Conservation (phyloP, 2,888 invertebrate species). For the Cynaeus angustus region DNA sequence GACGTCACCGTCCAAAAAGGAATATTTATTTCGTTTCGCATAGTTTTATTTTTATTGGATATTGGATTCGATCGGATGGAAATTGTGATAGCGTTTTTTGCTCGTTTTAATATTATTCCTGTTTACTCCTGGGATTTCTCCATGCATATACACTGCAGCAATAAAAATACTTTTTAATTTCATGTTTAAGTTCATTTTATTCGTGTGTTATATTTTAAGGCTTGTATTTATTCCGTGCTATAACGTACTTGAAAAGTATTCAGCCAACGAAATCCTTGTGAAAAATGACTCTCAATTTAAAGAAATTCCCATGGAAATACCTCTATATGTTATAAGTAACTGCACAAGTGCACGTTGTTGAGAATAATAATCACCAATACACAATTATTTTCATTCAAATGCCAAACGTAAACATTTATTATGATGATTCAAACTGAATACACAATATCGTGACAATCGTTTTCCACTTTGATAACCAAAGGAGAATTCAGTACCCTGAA, state of each 20-base stretch:
- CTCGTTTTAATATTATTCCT: conserved; percentile 64
- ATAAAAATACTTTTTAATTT: conserved; percentile 63
- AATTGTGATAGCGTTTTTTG: conserved; percentile 64
- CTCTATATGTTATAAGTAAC: conserved; percentile 65
- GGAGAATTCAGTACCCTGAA: conserved; percentile 22
- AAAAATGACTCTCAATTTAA: conserved; percentile 41
- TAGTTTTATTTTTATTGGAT: conserved; percentile 69
- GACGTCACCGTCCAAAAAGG: conserved; percentile 64
- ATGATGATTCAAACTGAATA: conserved; percentile 60
- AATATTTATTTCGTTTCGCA: conserved; percentile 69
- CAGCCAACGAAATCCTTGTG: neutral
- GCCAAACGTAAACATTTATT: conserved; percentile 63
- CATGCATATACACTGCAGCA: conserved; percentile 59
- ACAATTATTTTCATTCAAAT: conserved; percentile 63
- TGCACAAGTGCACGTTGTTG: conserved; percentile 59
- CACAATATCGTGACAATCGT: conserved; percentile 48
- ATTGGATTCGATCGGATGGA: conserved; percentile 67
- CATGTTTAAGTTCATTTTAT: conserved; percentile 31
- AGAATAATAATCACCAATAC: conserved; percentile 65
- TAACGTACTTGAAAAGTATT: neutral
- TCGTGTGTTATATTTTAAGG: no score
- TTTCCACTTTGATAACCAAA: conserved; percentile 35
- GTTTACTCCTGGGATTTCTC: conserved; percentile 63
- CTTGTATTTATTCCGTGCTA: no score
- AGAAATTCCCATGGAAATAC: conserved; percentile 65